Evolutionary conservation across 2,113 vertebrate genomes (phyloP).

Genomic region (Taurulus bubalis): DNA sequence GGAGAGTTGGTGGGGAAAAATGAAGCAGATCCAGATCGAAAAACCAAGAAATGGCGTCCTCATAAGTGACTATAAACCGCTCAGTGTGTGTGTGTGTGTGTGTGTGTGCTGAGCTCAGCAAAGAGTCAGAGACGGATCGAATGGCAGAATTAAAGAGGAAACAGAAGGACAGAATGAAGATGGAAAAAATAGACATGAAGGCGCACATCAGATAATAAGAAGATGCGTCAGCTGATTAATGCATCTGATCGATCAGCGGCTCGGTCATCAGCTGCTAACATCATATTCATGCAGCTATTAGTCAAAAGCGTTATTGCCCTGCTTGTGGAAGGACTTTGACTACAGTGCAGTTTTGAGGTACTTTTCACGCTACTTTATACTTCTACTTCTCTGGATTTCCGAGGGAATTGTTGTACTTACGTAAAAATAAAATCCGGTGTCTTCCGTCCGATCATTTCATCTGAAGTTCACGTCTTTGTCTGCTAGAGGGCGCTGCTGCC

Average conservation of each 20-base stretch:
- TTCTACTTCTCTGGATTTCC: neutral
- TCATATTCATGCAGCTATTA: neutral
- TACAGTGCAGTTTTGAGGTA: too few relatives aligned
- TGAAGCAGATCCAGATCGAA: too few relatives aligned
- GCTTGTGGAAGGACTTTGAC: neutral
- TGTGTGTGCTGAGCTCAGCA: conserved; percentile 17
- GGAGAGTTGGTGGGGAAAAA: too few relatives aligned
- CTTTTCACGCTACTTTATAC: neutral
- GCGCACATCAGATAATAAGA: neutral
- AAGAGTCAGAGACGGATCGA: neutral
- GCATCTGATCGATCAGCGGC: neutral
- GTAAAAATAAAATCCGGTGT: too few relatives aligned
- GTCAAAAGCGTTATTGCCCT: neutral
- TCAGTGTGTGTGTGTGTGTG: too few relatives aligned
- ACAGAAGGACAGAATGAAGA: neutral
- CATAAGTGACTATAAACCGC: neutral
- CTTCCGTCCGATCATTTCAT: too few relatives aligned
- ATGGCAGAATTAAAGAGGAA: neutral
- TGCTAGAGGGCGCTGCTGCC: too few relatives aligned
- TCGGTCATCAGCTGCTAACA: neutral
- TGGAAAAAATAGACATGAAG: neutral
- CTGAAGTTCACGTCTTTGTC: too few relatives aligned
- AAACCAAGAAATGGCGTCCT: neutral
- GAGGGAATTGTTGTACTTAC: neutral
- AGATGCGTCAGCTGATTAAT: too few relatives aligned